Percentiles rank a stretch among this genome's conserved stretches.
phyloP scores from a whole-genome alignment of 2,888 invertebrate genomes.

The Rhimphoctona megacephalus region DNA sequence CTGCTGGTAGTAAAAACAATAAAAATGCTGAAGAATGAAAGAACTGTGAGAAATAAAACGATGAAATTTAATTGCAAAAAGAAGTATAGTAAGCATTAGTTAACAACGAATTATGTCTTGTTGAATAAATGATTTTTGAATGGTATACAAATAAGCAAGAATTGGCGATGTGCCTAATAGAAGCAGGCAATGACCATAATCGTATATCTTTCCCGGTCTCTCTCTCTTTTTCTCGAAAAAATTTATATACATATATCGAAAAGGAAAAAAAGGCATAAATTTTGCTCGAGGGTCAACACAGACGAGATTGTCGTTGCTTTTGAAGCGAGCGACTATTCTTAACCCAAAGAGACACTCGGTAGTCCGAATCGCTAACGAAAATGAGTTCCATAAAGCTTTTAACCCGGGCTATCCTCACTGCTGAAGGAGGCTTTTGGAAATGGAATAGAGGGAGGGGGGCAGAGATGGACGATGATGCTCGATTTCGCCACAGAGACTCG shows the following conservation, averaged over 20 bases:
- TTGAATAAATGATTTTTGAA: not conserved
- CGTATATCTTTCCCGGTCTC: not conserved
- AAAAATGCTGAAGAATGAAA: not conserved
- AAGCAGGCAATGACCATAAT: slow-evolving; percentile 7
- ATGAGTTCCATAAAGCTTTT: slow-evolving; percentile 81
- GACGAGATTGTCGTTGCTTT: slow-evolving; percentile 39
- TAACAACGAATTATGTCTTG: not conserved
- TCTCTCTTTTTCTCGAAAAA: not conserved
- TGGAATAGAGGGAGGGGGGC: not conserved
- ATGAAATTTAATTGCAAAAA: not conserved
- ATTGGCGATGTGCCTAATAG: slow-evolving; percentile 13
- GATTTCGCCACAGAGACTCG: slow-evolving; percentile 59
- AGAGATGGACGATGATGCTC: slow-evolving; percentile 53
- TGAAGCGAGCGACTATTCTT: slow-evolving; percentile 34
- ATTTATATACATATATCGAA: not conserved
- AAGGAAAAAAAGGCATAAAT: slow-evolving; percentile 1
- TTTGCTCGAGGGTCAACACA: slow-evolving; percentile 23
- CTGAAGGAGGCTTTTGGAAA: slow-evolving; percentile 27
- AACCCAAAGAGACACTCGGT: slow-evolving; percentile 69
- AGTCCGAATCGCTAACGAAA: slow-evolving; percentile 74
- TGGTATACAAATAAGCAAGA: not conserved
- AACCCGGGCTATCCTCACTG: slow-evolving; percentile 67
- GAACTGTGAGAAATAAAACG: not conserved
- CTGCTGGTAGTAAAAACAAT: not conserved
- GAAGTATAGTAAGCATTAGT: not conserved